Evolutionary conservation across 2,113 vertebrate species (phyloP).

Genomic region (Urocitellus parryii): DNA sequence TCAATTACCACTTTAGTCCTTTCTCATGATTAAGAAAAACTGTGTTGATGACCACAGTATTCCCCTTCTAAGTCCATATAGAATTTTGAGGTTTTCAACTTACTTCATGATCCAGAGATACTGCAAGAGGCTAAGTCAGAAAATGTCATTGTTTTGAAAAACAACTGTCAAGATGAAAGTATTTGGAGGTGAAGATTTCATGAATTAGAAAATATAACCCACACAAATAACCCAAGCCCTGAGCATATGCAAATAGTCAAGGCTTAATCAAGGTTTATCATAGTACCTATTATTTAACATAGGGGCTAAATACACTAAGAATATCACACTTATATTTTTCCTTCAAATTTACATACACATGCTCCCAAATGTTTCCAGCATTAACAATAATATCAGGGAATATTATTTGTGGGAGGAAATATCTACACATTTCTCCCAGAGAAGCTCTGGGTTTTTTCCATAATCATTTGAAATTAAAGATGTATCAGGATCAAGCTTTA

Average conservation of each 20-base stretch:
- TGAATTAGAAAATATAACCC: slow-evolving; percentile 55
- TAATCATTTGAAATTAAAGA: neutral
- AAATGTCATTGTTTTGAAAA: slow-evolving; percentile 33
- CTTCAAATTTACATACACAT: neutral
- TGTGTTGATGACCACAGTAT: neutral
- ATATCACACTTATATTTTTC: neutral
- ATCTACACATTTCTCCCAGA: neutral
- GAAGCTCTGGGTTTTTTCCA: neutral
- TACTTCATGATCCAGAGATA: neutral
- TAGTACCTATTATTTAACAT: neutral
- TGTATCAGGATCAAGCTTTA: neutral
- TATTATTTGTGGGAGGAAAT: neutral
- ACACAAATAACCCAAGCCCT: neutral
- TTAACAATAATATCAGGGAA: neutral
- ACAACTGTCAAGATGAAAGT: neutral
- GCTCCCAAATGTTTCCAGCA: neutral
- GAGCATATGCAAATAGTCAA: neutral
- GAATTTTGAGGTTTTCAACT: neutral
- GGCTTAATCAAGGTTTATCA: neutral
- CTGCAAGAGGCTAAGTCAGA: neutral
- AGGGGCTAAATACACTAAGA: neutral
- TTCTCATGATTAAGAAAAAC: neutral
- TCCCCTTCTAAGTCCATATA: neutral
- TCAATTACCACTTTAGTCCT: slow-evolving; percentile 17
- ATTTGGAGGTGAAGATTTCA: slow-evolving; percentile 4